phyloP scores from a whole-genome alignment of 2,113 vertebrate species.

The Cyphomyrus plagiostoma region DNA sequence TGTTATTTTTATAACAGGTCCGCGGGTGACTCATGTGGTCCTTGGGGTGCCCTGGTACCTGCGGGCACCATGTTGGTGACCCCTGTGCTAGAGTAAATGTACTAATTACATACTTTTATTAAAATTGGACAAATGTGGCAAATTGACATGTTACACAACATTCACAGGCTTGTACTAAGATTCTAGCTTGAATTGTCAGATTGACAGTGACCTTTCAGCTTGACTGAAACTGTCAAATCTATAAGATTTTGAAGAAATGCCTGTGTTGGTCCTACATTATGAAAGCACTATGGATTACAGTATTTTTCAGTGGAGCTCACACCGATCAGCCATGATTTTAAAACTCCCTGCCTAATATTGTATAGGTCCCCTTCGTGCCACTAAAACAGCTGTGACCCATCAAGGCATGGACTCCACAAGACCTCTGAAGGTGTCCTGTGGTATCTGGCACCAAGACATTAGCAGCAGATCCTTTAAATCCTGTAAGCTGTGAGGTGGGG shows the following conservation, averaged over 20 bases:
- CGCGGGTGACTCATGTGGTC: too few relatives aligned
- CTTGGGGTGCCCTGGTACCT: too few relatives aligned
- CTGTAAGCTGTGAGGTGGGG: neutral
- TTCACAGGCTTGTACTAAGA: neutral
- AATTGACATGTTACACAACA: neutral
- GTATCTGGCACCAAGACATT: neutral
- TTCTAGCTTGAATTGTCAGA: neutral
- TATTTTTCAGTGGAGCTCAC: neutral
- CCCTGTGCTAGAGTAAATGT: neutral
- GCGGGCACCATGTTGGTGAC: too few relatives aligned
- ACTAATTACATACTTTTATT: neutral
- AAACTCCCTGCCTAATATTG: neutral
- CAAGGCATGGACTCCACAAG: neutral
- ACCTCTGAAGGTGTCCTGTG: neutral
- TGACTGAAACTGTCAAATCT: neutral
- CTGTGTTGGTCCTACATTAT: neutral
- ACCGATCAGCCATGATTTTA: neutral
- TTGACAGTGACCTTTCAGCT: neutral
- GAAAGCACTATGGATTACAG: neutral
- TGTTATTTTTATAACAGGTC: too few relatives aligned
- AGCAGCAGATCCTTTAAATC: neutral
- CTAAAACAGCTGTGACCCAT: neutral
- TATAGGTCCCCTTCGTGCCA: neutral
- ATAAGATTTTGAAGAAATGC: neutral
- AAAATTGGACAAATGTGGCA: neutral